These are phyloP conservation scores for Drosophila trichaetosa DNA, from an alignment of 2,888 invertebrate species.

Conservation along the genomic window DNA sequence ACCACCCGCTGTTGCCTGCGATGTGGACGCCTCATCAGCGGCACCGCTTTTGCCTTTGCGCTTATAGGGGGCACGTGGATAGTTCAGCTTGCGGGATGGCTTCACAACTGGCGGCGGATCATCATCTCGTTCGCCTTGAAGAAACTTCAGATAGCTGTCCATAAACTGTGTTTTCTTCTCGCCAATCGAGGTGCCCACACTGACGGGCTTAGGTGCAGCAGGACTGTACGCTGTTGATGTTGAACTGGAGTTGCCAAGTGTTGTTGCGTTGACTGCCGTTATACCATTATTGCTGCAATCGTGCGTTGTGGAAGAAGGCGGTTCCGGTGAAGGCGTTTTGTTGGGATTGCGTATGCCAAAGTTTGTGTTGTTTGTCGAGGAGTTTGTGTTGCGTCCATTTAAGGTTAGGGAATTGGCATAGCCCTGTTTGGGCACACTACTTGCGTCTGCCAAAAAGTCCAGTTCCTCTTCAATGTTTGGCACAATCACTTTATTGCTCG, in stretches of 20 bases:
- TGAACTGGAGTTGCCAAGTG: slow-evolving; percentile 31
- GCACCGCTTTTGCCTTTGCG: slow-evolving; percentile 63
- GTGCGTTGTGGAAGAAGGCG: slow-evolving; percentile 67
- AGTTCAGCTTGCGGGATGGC: slow-evolving; percentile 82
- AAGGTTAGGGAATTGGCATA: slow-evolving; percentile 72
- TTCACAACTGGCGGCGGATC: slow-evolving; percentile 90
- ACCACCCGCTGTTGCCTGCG: slow-evolving; percentile 43
- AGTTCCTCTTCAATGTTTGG: slow-evolving; percentile 95
- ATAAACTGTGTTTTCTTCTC: slow-evolving; percentile 89
- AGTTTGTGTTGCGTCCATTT: slow-evolving; percentile 71
- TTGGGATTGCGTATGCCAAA: slow-evolving; percentile 83
- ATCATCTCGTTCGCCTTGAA: slow-evolving; percentile 90
- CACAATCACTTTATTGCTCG: slow-evolving; percentile 93
- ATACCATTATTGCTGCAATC: slow-evolving; percentile 60
- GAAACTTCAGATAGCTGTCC: slow-evolving; percentile 94
- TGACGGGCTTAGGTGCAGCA: slow-evolving; percentile 77
- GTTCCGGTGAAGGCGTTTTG: slow-evolving; percentile 87
- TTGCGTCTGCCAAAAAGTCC: slow-evolving; percentile 88
- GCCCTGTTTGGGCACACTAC: slow-evolving; percentile 79
- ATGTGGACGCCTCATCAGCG: slow-evolving; percentile 68
- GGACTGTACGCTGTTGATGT: slow-evolving; percentile 55
- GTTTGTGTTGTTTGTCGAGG: slow-evolving; percentile 79
- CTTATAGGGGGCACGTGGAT: slow-evolving; percentile 78
- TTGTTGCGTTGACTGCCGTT: slow-evolving; percentile 31
- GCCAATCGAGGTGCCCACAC: slow-evolving; percentile 81